Base-by-base conservation (phyloP, 2,113 vertebrate species). In the Hydrolagus affinis region DNA sequence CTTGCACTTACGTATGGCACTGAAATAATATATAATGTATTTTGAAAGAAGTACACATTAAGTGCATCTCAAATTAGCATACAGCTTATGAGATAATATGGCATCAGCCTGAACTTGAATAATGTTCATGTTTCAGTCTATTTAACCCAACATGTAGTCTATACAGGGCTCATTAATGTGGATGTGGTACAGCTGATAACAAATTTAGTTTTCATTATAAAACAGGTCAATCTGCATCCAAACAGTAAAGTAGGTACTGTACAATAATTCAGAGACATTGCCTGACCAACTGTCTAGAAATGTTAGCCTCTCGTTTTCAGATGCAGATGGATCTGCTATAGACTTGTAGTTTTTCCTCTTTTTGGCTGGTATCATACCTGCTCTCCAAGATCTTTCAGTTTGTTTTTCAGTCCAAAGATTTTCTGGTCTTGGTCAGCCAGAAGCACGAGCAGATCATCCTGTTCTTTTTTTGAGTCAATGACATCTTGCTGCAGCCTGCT, bases 381-480 rank as follows among this genome's bases (percentile, higher is more conserved):
- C 88, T 96, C 92, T 87, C 97, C 98, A 25, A 98, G 93, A 62
- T 93, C 93, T 90, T 97, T 98, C 87, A 99, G 89, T 85, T 86
- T 96, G 85, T 91, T 91, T 89, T 95, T 98, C 59, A 98, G 90
- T 0, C 86, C 88, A 86, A 93, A 85, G 72, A 99, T 96, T 87
- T 98, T 98, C 93, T 97, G 97, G 90, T 99, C 98, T 89, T 99
- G 98, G 91, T 99, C 97, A 2, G 98, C 97, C 80, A 99, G 90
- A 86, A 99, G 94, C 90, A 99, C 95, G 85, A 99, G 91, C 14
- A 99, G 94, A 88, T 99, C 97, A 59, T 99, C 98, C 87, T 99
- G 98, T 75, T 99, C 98, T 88, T 97, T 99, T 90, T 96, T 98
- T 1, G 97, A 97, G 85, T 98, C 96, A 0, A 92, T 90, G 17